These are phyloP conservation scores for Misgurnus anguillicaudatus DNA, from an alignment of 2,113 vertebrate genomes.

Conservation along the genomic window DNA sequence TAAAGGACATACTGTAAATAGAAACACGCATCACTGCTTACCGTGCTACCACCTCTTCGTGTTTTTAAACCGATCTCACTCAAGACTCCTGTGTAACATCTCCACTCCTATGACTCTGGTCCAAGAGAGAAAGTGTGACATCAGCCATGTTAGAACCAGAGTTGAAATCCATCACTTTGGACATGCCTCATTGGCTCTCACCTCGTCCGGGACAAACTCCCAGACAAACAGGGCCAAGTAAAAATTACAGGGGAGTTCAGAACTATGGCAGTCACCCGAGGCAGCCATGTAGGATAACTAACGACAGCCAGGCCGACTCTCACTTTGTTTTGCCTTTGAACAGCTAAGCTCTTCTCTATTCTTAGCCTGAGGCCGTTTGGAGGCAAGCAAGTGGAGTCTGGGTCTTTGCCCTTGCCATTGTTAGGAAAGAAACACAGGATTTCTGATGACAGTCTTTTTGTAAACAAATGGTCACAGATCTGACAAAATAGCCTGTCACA, in stretches of 20 bases:
- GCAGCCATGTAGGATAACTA: conserved; percentile 60
- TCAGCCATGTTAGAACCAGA: conserved; percentile 59
- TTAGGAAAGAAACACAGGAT: conserved; percentile 4
- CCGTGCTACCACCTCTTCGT: neutral
- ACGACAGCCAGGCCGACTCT: conserved; percentile 53
- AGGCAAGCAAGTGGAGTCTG: neutral
- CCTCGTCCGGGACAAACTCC: conserved; percentile 61
- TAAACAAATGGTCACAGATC: conserved; percentile 4
- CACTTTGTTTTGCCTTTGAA: conserved; percentile 66
- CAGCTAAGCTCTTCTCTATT: conserved; percentile 31
- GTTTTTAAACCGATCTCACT: neutral
- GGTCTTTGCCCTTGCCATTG: neutral
- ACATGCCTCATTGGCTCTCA: conserved; percentile 64
- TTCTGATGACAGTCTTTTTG: conserved; percentile 19
- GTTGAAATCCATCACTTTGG: conserved; percentile 70
- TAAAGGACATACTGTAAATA: neutral
- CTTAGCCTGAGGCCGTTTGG: neutral
- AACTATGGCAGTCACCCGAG: conserved; percentile 58
- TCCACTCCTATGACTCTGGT: conserved; percentile 57
- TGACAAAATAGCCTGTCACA: conserved; percentile 16
- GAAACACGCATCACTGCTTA: neutral
- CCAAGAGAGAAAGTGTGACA: conserved; percentile 60
- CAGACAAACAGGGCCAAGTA: conserved; percentile 62
- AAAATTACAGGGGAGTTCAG: conserved; percentile 65
- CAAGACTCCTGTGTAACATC: neutral